Conservation (phyloP, 2,888 invertebrate genomes). For the Leptinotarsa juncta region DNA sequence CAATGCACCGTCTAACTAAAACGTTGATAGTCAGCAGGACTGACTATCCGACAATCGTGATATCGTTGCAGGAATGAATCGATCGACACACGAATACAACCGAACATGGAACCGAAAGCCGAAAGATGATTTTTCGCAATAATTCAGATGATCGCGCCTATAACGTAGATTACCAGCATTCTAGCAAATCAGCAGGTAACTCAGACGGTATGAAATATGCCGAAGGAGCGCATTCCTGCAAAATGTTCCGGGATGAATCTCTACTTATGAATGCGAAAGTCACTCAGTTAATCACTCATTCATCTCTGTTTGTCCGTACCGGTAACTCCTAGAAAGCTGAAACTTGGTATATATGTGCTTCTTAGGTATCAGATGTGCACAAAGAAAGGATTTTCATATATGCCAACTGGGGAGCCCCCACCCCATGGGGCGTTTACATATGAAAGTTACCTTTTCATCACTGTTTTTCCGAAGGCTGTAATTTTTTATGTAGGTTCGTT, state of each 20-base stretch:
- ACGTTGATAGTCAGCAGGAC: conserved; percentile 22
- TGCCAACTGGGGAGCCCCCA: too few species aligned
- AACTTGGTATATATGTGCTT: too few species aligned
- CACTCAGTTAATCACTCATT: too few species aligned
- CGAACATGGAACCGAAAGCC: conserved; percentile 17
- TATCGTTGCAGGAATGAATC: conserved; percentile 34
- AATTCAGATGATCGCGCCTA: background rate
- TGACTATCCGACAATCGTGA: conserved; percentile 7
- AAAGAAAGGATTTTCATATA: too few species aligned
- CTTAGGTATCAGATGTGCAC: too few species aligned
- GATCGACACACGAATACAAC: conserved; percentile 34
- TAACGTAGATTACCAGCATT: conserved; percentile 2
- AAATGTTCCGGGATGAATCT: background rate
- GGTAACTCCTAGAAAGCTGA: too few species aligned
- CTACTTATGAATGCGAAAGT: too few species aligned
- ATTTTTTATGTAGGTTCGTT: too few species aligned
- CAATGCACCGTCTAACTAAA: conserved; percentile 1
- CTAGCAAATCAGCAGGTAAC: background rate
- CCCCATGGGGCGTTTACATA: too few species aligned
- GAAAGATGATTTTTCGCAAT: background rate
- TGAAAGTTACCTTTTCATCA: too few species aligned
- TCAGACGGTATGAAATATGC: background rate
- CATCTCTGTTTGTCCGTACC: too few species aligned
- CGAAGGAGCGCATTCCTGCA: background rate
- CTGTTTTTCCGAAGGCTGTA: too few species aligned